phyloP scores from a whole-genome alignment of 2,113 vertebrate genomes.

The Gnathonemus longibarbis region DNA sequence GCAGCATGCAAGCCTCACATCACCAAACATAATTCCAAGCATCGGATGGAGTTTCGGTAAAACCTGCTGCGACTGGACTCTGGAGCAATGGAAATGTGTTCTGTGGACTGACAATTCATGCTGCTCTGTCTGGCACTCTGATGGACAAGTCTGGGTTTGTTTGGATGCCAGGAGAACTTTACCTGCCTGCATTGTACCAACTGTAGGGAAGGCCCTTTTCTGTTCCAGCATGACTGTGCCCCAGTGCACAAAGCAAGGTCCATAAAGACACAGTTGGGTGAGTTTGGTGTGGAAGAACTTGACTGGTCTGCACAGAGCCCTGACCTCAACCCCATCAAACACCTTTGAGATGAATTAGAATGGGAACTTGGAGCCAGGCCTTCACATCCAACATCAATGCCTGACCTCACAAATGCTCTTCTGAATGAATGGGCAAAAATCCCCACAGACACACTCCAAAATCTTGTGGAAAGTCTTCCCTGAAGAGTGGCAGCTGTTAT shows the following conservation, averaged over 20 bases:
- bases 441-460: not conserved
- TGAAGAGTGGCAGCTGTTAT: not conserved
- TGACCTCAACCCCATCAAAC: not conserved
- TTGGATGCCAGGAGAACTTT: not conserved
- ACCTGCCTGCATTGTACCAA: not conserved
- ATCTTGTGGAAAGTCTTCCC: not conserved
- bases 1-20: not conserved
- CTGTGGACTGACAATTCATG: not conserved
- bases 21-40: not conserved
- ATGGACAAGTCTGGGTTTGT: not conserved
- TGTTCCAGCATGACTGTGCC: not conserved
- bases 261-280: not conserved
- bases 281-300: not conserved
- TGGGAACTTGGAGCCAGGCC: not conserved
- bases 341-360: not conserved
- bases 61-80: too few species aligned
- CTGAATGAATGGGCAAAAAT: not conserved
- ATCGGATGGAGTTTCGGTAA: not conserved
- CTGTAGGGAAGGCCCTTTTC: not conserved
- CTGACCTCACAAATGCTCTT: not conserved
- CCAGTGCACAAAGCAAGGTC: not conserved
- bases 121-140: not conserved
- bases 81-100: not conserved
- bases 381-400: not conserved
- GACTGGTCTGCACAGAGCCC: not conserved